These are phyloP conservation scores for Gymnoscopelus microlampas DNA, from an alignment of 2,797 vertebrate species.

Conservation along the genomic window DNA sequence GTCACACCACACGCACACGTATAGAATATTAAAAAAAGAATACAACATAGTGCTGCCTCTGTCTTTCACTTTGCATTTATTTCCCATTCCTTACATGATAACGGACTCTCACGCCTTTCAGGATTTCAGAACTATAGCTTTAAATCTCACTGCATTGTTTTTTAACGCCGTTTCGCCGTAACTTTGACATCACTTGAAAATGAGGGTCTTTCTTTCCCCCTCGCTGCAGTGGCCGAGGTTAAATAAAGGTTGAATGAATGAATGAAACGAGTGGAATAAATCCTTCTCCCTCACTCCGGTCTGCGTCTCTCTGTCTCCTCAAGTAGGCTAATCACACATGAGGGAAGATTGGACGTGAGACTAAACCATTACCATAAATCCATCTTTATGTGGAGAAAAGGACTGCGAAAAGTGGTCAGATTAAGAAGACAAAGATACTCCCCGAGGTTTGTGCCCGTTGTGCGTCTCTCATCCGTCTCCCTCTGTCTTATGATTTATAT, in stretches of 20 bases:
- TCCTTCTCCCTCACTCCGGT: no score
- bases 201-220: no score
- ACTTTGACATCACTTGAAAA: neutral
- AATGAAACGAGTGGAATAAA: no score
- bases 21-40: neutral
- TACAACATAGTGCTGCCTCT: no score
- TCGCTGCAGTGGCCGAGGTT: no score
- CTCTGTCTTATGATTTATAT: neutral
- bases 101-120: no score
- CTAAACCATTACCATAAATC: conserved; percentile 15
- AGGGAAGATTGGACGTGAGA: conserved; percentile 24
- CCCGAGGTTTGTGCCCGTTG: neutral
- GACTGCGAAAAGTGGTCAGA: neutral
- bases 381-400: conserved; percentile 3
- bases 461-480: conserved; percentile 5
- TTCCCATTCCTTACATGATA: no score
- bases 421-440: conserved; percentile 15
- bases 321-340: neutral
- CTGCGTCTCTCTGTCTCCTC: no score
- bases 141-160: neutral
- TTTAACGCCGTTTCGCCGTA: neutral
- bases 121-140: neutral
- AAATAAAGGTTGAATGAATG: no score
- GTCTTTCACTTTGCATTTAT: no score
- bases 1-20: conserved; percentile 43